Evolutionary conservation across 1,140 invertebrate species (phyloP).

Genomic region (Drosophila lowei): DNA sequence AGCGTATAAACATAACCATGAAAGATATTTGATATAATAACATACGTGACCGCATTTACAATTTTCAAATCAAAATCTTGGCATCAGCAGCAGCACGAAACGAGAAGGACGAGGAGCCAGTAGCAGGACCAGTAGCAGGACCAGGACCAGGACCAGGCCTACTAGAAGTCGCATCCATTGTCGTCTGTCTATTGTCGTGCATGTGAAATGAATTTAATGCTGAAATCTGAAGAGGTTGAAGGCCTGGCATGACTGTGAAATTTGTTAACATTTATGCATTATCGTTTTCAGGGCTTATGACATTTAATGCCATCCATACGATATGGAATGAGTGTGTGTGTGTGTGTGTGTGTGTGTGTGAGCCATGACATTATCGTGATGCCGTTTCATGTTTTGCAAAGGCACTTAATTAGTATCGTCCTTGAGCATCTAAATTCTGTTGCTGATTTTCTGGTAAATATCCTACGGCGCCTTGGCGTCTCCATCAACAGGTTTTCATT

Average conservation of each 20-base stretch:
- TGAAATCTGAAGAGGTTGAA: not conserved
- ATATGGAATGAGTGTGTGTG: not conserved
- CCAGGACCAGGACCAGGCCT: too few relatives aligned
- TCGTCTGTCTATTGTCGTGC: conserved; percentile 51
- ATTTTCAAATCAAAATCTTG: conserved; percentile 75
- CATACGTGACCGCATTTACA: conserved; percentile 82
- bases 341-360: not conserved
- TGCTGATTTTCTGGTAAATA: too few relatives aligned
- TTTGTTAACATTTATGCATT: conserved; percentile 71
- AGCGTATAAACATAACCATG: conserved; percentile 75
- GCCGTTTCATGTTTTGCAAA: too few relatives aligned
- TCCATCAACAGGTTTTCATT: conserved; percentile 5
- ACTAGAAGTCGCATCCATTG: conserved; percentile 19
- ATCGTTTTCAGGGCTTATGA: conserved; percentile 56
- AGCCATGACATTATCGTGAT: too few relatives aligned
- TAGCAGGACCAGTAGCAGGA: not conserved
- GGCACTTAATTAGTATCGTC: conserved; percentile 14
- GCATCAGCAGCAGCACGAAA: conserved; percentile 11
- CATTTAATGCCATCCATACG: conserved; percentile 29
- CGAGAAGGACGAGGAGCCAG: too few relatives aligned
- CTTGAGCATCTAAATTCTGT: too few relatives aligned
- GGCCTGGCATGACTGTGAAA: conserved; percentile 40
- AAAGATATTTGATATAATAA: conserved; percentile 82
- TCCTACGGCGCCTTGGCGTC: too few relatives aligned
- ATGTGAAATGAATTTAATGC: conserved; percentile 70